phyloP scores from a whole-genome alignment of 2,797 vertebrate species.

The Peromyscus nudipes region DNA sequence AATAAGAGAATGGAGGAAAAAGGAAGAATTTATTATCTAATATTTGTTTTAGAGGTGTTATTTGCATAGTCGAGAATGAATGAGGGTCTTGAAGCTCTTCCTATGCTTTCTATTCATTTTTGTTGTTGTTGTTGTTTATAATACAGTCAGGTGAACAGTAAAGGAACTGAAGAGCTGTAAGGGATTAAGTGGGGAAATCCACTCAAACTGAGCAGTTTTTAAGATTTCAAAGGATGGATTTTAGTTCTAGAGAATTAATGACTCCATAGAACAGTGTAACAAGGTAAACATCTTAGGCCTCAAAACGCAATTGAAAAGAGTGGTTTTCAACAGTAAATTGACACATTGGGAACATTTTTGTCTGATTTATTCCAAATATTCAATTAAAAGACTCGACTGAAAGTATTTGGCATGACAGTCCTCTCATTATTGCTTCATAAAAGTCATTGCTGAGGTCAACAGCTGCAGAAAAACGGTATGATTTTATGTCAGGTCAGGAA shows the following conservation, averaged over 20 bases:
- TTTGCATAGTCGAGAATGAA: conserved; percentile 19
- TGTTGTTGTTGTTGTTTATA: neutral
- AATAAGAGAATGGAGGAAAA: conserved; percentile 10
- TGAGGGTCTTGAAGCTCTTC: conserved; percentile 11
- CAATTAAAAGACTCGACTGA: conserved; percentile 39
- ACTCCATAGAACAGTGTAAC: conserved; percentile 1
- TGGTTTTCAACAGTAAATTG: conserved; percentile 62
- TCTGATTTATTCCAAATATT: conserved; percentile 52
- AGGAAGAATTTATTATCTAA: neutral
- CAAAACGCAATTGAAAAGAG: neutral
- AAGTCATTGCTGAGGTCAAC: conserved; percentile 61
- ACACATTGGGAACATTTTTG: conserved; percentile 31
- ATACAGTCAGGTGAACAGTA: neutral
- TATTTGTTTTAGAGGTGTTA: neutral
- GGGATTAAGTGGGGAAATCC: neutral
- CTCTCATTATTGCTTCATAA: conserved; percentile 46
- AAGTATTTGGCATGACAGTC: neutral
- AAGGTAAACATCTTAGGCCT: conserved; percentile 34
- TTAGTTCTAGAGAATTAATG: conserved; percentile 46
- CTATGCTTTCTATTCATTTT: conserved; percentile 11
- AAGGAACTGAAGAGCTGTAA: neutral
- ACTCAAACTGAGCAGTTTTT: neutral
- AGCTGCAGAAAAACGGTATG: conserved; percentile 42
- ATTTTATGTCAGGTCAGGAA: conserved; percentile 63
- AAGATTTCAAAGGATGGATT: neutral